These are phyloP conservation scores for Zeuzera pyrina DNA, from an alignment of 2,888 invertebrate genomes.

Conservation along the genomic window DNA sequence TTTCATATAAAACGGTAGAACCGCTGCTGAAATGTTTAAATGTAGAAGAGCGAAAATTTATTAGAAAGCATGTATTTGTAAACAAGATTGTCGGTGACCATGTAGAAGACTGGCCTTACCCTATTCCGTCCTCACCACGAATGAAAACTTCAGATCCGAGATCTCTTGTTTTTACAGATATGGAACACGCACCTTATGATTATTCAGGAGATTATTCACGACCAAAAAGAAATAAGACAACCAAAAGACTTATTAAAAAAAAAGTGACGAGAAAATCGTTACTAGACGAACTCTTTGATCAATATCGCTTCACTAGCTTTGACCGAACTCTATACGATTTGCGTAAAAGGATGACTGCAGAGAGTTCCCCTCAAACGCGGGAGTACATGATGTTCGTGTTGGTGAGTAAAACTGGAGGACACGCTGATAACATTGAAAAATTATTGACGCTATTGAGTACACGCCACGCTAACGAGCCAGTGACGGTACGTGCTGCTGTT, in stretches of 20 bases:
- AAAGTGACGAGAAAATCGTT: slow-evolving; percentile 15
- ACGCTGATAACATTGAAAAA: slow-evolving; percentile 25
- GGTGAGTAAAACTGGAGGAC: slow-evolving; percentile 46
- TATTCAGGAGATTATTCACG: neutral
- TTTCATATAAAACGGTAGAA: slow-evolving; percentile 35
- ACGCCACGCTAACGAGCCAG: slow-evolving; percentile 6
- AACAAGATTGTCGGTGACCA: slow-evolving; percentile 26
- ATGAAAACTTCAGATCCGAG: neutral
- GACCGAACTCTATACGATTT: slow-evolving; percentile 36
- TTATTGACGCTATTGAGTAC: slow-evolving; percentile 29
- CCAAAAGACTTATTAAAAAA: neutral
- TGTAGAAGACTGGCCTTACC: slow-evolving; percentile 29
- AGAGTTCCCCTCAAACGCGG: slow-evolving; percentile 32
- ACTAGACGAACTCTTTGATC: slow-evolving; percentile 38
- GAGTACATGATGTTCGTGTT: slow-evolving; percentile 46
- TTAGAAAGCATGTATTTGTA: slow-evolving; percentile 38
- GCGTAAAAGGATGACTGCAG: slow-evolving; percentile 26
- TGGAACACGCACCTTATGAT: neutral
- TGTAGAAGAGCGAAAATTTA: slow-evolving; percentile 21
- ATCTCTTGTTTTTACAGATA: neutral
- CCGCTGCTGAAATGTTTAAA: slow-evolving; percentile 32
- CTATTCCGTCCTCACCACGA: slow-evolving; percentile 16
- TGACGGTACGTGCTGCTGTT: slow-evolving; percentile 7
- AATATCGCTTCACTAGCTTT: slow-evolving; percentile 38
- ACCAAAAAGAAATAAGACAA: neutral